Conservation (phyloP, 2,888 invertebrate species). For the Caenorhabditis japonica region DNA sequence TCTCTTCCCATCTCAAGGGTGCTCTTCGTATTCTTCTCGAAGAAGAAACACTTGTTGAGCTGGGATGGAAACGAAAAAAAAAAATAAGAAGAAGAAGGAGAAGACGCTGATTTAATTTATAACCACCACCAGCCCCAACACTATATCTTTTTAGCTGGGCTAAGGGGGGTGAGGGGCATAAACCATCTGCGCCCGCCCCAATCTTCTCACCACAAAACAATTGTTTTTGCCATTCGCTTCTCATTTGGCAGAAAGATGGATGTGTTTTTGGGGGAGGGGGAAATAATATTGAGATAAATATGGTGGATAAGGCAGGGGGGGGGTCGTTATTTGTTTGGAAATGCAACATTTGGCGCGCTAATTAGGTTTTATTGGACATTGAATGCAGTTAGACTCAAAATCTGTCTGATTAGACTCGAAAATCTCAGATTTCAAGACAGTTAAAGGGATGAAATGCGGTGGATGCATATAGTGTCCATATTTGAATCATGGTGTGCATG, state of each 20-base stretch:
- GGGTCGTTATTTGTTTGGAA: slow-evolving; percentile 6
- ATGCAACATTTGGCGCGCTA: background rate
- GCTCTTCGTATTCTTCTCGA: slow-evolving; percentile 28
- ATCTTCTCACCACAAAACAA: too few species aligned
- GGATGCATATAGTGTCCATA: too few species aligned
- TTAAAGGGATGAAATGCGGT: too few species aligned
- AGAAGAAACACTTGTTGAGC: slow-evolving; percentile 41
- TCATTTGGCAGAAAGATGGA: slow-evolving; percentile 28
- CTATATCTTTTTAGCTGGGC: slow-evolving; percentile 26
- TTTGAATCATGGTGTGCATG: too few species aligned
- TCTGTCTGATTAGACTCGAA: too few species aligned
- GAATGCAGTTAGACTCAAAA: too few species aligned
- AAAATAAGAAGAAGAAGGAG: slow-evolving; percentile 17
- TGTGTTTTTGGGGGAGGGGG: slow-evolving; percentile 11
- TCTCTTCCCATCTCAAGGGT: slow-evolving; percentile 35
- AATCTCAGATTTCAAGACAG: too few species aligned
- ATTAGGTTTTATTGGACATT: too few species aligned
- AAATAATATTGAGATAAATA: slow-evolving; percentile 17
- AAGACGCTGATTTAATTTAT: slow-evolving; percentile 47
- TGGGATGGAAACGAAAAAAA: slow-evolving; percentile 8
- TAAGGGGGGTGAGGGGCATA: slow-evolving; percentile 11
- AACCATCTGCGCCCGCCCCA: slow-evolving; percentile 52
- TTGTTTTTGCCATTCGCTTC: slow-evolving; percentile 51
- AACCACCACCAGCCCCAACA: too few species aligned
- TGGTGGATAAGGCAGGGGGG: slow-evolving; percentile 22